Percentiles rank a stretch among this genome's conserved stretches.
These are phyloP conservation scores for Nomada ferruginata DNA, from an alignment of 2,888 invertebrate genomes.

Conservation along the genomic window DNA sequence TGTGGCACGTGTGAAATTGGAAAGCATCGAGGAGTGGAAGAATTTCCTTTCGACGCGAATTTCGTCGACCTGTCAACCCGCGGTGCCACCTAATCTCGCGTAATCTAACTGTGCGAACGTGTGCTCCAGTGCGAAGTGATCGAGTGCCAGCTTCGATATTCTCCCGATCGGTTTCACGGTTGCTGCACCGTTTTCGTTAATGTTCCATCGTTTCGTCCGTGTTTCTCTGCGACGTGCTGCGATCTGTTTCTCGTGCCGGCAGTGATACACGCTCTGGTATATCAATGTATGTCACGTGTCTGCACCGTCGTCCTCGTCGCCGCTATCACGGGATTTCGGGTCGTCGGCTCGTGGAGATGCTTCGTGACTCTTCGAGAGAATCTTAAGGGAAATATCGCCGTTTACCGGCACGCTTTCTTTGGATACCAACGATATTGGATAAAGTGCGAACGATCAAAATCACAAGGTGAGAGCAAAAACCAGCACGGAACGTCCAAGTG, in stretches of 20 bases:
- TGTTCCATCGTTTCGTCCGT: slow-evolving; percentile 32
- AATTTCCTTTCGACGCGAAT: background rate
- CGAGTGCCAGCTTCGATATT: slow-evolving; percentile 46
- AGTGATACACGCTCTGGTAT: slow-evolving; percentile 66
- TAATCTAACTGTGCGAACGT: slow-evolving; percentile 60
- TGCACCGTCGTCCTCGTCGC: slow-evolving; percentile 72
- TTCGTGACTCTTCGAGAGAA: slow-evolving; percentile 78
- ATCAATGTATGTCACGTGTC: slow-evolving; percentile 80
- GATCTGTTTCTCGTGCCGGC: slow-evolving; percentile 64
- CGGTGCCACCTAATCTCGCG: slow-evolving; percentile 6
- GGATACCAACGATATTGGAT: slow-evolving; percentile 64
- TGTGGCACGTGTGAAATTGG: slow-evolving; percentile 8
- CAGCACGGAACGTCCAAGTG: background rate
- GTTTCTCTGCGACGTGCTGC: slow-evolving; percentile 47
- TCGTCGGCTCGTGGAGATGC: slow-evolving; percentile 75
- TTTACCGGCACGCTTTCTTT: slow-evolving; percentile 26
- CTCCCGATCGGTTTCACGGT: slow-evolving; percentile 6
- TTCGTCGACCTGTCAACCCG: background rate
- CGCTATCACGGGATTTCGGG: slow-evolving; percentile 74
- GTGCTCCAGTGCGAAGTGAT: slow-evolving; percentile 71
- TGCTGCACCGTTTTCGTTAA: slow-evolving; percentile 8
- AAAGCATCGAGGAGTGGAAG: background rate
- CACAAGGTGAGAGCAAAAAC: slow-evolving; percentile 55
- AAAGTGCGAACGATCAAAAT: slow-evolving; percentile 57
- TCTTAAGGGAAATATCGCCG: slow-evolving; percentile 66